Evolutionary conservation across 2,113 vertebrate species (phyloP).

Genomic region (Pygoscelis adeliae): DNA sequence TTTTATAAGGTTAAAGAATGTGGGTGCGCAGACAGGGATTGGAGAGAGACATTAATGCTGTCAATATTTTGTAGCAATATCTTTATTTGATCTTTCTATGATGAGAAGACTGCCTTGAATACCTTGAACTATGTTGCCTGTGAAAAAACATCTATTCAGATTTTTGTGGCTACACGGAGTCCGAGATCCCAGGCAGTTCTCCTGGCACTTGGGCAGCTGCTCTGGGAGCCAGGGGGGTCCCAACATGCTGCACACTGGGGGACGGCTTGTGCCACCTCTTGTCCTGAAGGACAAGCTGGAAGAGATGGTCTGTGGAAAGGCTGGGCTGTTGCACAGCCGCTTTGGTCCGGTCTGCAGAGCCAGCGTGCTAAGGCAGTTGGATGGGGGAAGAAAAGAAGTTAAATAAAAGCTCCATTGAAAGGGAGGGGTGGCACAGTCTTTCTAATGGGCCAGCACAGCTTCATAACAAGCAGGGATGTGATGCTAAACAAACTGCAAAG

Average conservation of each 20-base stretch:
- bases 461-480: not conserved
- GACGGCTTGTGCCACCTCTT: not conserved
- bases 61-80: not conserved
- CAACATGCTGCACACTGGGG: rapidly evolving
- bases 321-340: rapidly evolving
- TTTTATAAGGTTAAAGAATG: not conserved
- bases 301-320: not conserved
- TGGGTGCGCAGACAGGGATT: not conserved
- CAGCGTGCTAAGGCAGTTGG: not conserved
- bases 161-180: not conserved
- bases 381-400: not conserved
- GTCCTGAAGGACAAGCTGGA: not conserved
- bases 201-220: not conserved
- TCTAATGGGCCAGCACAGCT: not conserved
- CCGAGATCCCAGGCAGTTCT: rapidly evolving
- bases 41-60: not conserved
- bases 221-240: not conserved
- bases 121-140: not conserved
- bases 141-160: not conserved
- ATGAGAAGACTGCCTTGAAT: not conserved
- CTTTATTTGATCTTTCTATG: not conserved
- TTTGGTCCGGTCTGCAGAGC: not conserved
- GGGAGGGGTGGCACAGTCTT: not conserved
- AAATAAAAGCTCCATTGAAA: not conserved
- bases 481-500: not conserved